These are phyloP conservation scores for Scaptomyza tumidula DNA, from an alignment of 2,888 invertebrate species.

Conservation along the genomic window DNA sequence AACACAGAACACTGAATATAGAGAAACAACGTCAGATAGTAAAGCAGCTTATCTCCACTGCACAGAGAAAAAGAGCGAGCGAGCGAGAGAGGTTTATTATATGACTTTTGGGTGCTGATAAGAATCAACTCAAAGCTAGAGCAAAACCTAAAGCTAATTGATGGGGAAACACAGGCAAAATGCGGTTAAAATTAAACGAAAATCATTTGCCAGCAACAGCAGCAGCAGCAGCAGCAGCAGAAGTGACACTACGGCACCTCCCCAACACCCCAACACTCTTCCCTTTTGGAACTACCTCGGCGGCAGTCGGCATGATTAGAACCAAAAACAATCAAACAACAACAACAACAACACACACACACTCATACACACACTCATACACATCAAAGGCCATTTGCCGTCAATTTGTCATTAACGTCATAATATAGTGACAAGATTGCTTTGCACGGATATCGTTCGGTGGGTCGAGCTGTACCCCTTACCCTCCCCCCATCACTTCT, in stretches of 20 bases:
- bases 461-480: conserved; percentile 11
- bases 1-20: conserved; percentile 20
- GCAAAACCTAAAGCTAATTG: conserved; percentile 36
- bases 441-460: conserved; percentile 73
- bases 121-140: conserved; percentile 33
- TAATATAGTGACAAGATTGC: conserved; percentile 83
- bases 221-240: conserved; percentile 38
- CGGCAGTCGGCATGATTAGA: conserved; percentile 83
- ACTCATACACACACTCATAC: conserved; percentile 36
- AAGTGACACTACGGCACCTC: conserved; percentile 14
- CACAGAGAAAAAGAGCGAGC: conserved; percentile 12
- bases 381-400: conserved; percentile 82
- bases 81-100: conserved; percentile 56
- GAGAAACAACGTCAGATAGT: conserved; percentile 50
- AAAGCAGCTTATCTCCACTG: conserved; percentile 57
- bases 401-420: conserved; percentile 84
- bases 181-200: conserved; percentile 78
- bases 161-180: conserved; percentile 28
- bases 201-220: conserved; percentile 73
- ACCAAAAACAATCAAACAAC: conserved; percentile 82
- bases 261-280: background rate
- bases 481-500: background rate
- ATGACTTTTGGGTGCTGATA: conserved; percentile 73
- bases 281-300: conserved; percentile 63
- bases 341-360: conserved; percentile 48